Evolutionary conservation across 30 jellyfish, hydroid and myxozoan genomes (phyloP), one percentile per base, ranked within the genome.

Genomic region (Cassiopea xamachana): DNA sequence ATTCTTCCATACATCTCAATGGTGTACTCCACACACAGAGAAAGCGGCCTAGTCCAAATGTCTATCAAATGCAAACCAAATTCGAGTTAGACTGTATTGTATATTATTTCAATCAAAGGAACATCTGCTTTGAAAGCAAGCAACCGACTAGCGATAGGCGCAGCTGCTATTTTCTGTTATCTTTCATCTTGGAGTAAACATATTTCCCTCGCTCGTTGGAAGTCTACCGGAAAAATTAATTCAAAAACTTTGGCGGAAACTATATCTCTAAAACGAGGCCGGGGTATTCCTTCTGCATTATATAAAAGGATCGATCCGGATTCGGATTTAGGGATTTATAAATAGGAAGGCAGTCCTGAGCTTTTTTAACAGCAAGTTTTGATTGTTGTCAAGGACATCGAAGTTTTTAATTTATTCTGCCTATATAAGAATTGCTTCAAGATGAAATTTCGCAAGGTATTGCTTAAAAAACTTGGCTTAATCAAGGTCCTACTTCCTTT

Each of bases 111-210:
- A 10, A 71, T 71, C 80, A 15, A 15, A 71, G 80, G 14, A 71
- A 78, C 87, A 78, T 62, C 87, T 78, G 87, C 87, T 50, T 7
- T 71, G 80, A 71, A 71, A 71, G 15, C 6, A 74, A 48, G 51
- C 14, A 39, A 16, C 85, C 44, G 48, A 50, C 8, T 8, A n/a
- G 45, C 17, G 75, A 48, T 39, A 75, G 75, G 51, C 19, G 50
- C 87, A 78, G 49, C 87, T 78, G 87, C 76, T 69, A 43, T 71
- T 71, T 71, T 7, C 5, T n/a, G 80, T 1, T 71, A 19, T 15
- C 14, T 15, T 71, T 5, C 80, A n/a, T 7, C n/a, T 7, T 27
- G n/a, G n/a, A n/a, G 51, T 44, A 19, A 19, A 71, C 55, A 71
- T 71, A 1, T 2, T 6, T 62, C 2, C 43, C 43, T 17, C 74